phyloP scores from a whole-genome alignment of 2,888 invertebrate species.

The Omphaloscelis lunosa region DNA sequence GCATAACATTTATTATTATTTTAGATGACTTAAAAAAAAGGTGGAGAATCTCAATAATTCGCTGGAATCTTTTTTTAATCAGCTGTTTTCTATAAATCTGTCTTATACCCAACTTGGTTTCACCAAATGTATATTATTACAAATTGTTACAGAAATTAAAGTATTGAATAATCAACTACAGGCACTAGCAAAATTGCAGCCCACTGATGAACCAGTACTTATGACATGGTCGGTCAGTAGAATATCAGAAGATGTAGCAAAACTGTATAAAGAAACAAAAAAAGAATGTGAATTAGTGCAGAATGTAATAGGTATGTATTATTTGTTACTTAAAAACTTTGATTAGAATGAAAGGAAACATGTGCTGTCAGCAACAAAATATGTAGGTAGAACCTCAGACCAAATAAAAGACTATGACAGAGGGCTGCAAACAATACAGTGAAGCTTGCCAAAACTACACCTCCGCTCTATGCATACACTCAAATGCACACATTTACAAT shows the following conservation, averaged over 20 bases:
- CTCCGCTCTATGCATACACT: no score
- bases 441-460: no score
- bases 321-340: no score
- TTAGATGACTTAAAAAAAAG: not conserved
- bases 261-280: conserved; percentile 71
- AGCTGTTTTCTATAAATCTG: not conserved
- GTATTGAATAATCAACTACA: conserved; percentile 78
- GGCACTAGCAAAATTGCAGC: conserved; percentile 79
- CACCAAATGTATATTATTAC: not conserved
- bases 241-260: conserved; percentile 76
- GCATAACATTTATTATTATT: not conserved
- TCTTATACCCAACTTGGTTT: not conserved
- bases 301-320: conserved; percentile 76
- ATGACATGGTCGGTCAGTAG: conserved; percentile 81
- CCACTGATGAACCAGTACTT: conserved; percentile 78
- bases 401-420: no score
- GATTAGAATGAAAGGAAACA: no score
- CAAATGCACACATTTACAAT: no score
- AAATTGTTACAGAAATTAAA: conserved; percentile 74
- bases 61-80: no score
- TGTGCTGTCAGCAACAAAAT: not conserved
- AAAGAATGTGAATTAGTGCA: conserved; percentile 80
- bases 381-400: not conserved
- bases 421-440: no score
- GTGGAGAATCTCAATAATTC: no score